phyloP scores from a whole-genome alignment of 1,140 invertebrate species.

The Frieseomelitta varia region DNA sequence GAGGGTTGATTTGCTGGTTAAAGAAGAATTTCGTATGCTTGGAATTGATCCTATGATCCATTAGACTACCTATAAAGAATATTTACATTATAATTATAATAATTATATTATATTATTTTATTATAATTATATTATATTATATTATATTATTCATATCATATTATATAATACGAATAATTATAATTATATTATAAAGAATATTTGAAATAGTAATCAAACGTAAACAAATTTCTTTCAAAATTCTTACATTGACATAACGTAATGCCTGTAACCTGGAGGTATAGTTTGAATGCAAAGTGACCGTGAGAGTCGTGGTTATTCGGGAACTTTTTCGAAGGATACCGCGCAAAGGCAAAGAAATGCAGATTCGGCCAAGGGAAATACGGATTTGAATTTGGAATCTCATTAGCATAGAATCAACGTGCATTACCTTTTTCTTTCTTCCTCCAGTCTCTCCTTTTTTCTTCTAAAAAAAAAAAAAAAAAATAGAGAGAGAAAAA shows the following conservation, averaged over 20 bases:
- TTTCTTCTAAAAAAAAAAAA: background rate
- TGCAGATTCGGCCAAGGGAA: background rate
- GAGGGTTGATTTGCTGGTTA: too few species aligned
- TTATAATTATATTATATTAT: too few species aligned
- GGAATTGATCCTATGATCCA: too few species aligned
- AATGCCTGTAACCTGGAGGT: background rate
- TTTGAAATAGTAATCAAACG: background rate
- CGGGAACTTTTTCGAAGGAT: background rate
- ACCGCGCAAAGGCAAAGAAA: background rate
- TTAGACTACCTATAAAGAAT: too few species aligned
- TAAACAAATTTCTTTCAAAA: background rate
- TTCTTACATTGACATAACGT: background rate
- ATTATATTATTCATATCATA: too few species aligned
- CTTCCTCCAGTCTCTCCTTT: too few species aligned
- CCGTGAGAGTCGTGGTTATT: background rate
- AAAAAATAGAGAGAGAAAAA: background rate
- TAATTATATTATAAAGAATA: too few species aligned
- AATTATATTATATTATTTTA: too few species aligned
- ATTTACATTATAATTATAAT: too few species aligned
- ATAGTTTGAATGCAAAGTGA: background rate
- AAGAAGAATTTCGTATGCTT: too few species aligned
- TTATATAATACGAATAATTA: too few species aligned
- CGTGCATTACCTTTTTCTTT: background rate
- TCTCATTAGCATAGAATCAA: background rate
- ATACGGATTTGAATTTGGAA: background rate